phyloP scores from a whole-genome alignment of 2,888 invertebrate species.

The Bembecia ichneumoniformis region DNA sequence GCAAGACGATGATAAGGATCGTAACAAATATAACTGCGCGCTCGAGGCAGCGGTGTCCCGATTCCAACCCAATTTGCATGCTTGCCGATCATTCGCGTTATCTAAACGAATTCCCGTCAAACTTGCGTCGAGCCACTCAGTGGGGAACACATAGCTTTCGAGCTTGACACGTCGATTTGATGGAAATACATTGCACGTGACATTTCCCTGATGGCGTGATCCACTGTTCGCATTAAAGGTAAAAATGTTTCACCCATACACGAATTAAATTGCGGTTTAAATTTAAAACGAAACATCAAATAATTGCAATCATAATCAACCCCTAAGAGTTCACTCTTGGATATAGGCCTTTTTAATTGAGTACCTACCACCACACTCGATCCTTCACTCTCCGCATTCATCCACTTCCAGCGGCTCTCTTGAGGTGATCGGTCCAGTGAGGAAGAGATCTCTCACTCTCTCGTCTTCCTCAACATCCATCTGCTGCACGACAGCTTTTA shows the following conservation, averaged over 20 bases:
- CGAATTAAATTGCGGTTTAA: not conserved
- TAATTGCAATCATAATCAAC: too few species aligned
- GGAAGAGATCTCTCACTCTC: too few species aligned
- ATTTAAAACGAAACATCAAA: not conserved
- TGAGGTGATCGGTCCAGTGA: too few species aligned
- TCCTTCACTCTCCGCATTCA: too few species aligned
- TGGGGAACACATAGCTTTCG: not conserved
- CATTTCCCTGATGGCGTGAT: slow-evolving; percentile 1
- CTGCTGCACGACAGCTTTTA: too few species aligned
- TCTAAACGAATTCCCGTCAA: slow-evolving; percentile 16
- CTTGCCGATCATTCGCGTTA: slow-evolving; percentile 18
- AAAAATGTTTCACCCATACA: not conserved
- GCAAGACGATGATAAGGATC: not conserved
- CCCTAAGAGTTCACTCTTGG: too few species aligned
- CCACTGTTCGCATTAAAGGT: not conserved
- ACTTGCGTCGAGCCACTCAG: slow-evolving; percentile 3
- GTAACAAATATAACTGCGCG: not conserved
- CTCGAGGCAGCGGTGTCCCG: slow-evolving; percentile 6
- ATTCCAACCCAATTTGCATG: slow-evolving; percentile 15
- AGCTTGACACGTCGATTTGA: slow-evolving; percentile 6
- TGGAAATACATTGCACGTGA: slow-evolving; percentile 7
- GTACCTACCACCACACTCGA: too few species aligned
- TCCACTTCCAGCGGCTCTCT: too few species aligned
- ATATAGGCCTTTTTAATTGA: too few species aligned
- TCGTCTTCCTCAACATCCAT: too few species aligned